These are phyloP conservation scores for Noctua fimbriata DNA, from an alignment of 2,888 invertebrate genomes.

Conservation along the genomic window DNA sequence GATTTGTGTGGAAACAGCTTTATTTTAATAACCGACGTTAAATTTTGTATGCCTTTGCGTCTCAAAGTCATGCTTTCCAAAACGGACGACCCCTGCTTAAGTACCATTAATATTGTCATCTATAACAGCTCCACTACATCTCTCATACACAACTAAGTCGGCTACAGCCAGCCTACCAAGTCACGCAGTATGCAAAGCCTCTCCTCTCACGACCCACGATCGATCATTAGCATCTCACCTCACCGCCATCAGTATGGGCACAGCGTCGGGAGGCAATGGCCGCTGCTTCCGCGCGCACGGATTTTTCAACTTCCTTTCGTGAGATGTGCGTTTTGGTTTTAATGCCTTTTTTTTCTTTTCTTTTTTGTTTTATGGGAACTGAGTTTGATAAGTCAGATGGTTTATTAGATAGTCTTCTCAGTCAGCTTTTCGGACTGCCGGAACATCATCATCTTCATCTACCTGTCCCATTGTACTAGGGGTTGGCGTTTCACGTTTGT, in stretches of 20 bases:
- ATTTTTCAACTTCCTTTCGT: constrained; percentile 82
- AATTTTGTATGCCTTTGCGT: neutral
- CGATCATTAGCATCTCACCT: constrained; percentile 76
- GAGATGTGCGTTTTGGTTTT: constrained; percentile 64
- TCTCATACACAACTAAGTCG: constrained; percentile 22
- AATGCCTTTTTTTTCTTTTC: constrained; percentile 22
- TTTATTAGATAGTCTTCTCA: neutral
- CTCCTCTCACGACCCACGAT: constrained; percentile 74
- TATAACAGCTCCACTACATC: constrained; percentile 8
- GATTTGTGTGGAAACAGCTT: neutral
- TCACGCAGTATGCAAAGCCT: constrained; percentile 70
- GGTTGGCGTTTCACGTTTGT: neutral
- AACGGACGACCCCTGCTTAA: neutral
- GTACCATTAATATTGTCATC: neutral
- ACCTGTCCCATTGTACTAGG: neutral
- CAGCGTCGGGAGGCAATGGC: constrained; percentile 80
- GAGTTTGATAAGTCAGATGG: neutral
- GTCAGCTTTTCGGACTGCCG: neutral
- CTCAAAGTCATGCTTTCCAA: no score
- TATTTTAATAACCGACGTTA: neutral
- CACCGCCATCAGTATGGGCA: constrained; percentile 81
- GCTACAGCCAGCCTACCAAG: constrained; percentile 59
- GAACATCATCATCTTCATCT: neutral
- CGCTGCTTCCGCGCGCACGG: constrained; percentile 81
- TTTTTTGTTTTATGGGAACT: constrained; percentile 16